Evolutionary conservation across 2,113 vertebrate species (phyloP).

Genomic region (Entomyzon cyanotis): DNA sequence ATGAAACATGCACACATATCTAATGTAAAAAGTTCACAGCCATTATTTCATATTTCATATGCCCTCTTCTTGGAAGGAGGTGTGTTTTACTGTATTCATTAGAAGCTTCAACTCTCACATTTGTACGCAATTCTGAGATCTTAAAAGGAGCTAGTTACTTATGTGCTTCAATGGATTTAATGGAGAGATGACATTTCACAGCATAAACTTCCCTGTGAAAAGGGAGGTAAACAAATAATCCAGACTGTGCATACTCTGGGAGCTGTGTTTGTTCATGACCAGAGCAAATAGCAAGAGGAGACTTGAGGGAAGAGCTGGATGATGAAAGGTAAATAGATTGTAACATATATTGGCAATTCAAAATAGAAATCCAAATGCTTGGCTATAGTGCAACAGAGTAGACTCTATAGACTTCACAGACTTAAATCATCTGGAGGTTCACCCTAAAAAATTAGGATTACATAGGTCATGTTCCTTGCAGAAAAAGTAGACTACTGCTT

Average conservation of each 20-base stretch:
- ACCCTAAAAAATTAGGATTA: neutral
- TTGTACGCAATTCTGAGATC: neutral
- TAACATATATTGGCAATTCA: neutral
- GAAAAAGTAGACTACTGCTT: neutral
- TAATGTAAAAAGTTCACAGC: neutral
- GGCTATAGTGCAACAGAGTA: neutral
- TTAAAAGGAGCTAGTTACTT: neutral
- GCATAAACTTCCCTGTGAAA: neutral
- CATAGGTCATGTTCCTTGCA: neutral
- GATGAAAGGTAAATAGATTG: neutral
- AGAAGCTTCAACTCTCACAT: neutral
- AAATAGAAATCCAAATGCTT: neutral
- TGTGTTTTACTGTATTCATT: neutral
- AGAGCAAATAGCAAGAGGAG: neutral
- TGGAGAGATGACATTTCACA: neutral
- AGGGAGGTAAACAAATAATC: constrained; percentile 3
- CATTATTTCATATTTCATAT: neutral
- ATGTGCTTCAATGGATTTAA: neutral
- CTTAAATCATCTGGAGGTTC: neutral
- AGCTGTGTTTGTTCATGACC: neutral
- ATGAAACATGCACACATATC: neutral
- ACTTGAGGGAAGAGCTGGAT: neutral
- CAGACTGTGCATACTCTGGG: neutral
- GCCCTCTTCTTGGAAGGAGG: neutral
- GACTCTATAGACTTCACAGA: neutral